A percentile compares a stretch with the other conserved stretches of the same genome.
phyloP scores from a whole-genome alignment of 1,140 invertebrate species.

The Paralvinella palmiformis region DNA sequence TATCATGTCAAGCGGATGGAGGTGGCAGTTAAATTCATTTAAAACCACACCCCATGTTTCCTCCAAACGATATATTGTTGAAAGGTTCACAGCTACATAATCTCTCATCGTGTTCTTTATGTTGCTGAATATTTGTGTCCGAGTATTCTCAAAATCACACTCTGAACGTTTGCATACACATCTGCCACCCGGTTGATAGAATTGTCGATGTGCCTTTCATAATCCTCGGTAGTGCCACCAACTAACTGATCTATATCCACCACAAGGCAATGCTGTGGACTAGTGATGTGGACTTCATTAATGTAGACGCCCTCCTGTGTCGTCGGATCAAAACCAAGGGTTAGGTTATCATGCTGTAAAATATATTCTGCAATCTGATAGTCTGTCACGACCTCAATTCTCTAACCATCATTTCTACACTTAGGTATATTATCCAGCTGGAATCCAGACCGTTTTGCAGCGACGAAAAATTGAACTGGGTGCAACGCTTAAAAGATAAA shows the following conservation, averaged over 20 bases:
- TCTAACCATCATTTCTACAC: constrained; percentile 5
- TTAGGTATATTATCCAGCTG: too few species aligned
- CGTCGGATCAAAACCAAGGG: constrained; percentile 9
- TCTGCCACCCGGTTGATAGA: neutral
- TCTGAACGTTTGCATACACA: neutral
- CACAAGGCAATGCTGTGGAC: neutral
- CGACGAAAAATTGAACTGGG: too few species aligned
- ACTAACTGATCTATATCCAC: neutral
- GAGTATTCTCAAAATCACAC: neutral
- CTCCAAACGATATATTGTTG: too few species aligned
- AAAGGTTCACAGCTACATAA: neutral
- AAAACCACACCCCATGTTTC: neutral
- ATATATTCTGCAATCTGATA: neutral
- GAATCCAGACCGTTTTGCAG: too few species aligned
- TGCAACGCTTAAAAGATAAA: too few species aligned
- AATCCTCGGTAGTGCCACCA: neutral
- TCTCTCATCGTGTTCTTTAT: constrained; percentile 13
- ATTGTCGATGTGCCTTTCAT: neutral
- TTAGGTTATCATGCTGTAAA: neutral
- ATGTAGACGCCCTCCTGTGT: constrained; percentile 13
- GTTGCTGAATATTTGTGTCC: constrained; percentile 1
- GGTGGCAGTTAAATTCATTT: constrained; percentile 17
- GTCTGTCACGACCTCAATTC: constrained; percentile 7
- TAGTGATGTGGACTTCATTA: constrained; percentile 4
- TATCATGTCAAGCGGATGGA: constrained; percentile 12